These are phyloP conservation scores for Heliconius nattereri DNA, from an alignment of 1,140 invertebrate genomes.

Conservation along the genomic window DNA sequence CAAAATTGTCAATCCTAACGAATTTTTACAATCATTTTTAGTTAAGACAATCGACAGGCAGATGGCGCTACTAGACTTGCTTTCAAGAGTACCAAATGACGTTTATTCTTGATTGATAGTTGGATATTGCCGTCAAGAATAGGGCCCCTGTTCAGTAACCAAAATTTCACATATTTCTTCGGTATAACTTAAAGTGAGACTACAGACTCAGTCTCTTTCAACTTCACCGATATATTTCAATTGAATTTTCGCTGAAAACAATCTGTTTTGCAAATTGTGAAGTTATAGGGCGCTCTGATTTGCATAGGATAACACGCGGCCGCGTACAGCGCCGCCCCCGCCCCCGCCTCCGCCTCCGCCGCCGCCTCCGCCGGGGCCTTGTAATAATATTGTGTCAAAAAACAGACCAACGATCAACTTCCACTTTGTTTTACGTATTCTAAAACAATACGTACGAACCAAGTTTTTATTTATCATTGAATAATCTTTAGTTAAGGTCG, in stretches of 20 bases:
- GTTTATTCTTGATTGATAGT: too few species aligned
- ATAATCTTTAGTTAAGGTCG: not conserved
- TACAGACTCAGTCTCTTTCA: not conserved
- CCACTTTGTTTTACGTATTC: not conserved
- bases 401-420: constrained; percentile 3
- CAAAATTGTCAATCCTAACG: too few species aligned
- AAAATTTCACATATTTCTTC: too few species aligned
- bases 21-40: too few species aligned
- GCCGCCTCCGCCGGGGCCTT: not conserved
- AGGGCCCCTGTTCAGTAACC: too few species aligned
- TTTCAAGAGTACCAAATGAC: too few species aligned
- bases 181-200: not conserved
- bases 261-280: constrained; percentile 67
- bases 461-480: not conserved
- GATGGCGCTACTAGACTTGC: too few species aligned
- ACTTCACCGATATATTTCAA: constrained; percentile 26
- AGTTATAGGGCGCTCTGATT: constrained; percentile 53
- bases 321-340: not conserved
- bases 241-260: constrained; percentile 61
- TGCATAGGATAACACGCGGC: constrained; percentile 58
- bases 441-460: not conserved
- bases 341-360: not conserved
- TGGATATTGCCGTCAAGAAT: too few species aligned
- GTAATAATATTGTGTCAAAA: constrained; percentile 26
- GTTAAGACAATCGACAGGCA: too few species aligned